phyloP scores from a whole-genome alignment of 2,888 invertebrate species.

The Prosapia bicincta region DNA sequence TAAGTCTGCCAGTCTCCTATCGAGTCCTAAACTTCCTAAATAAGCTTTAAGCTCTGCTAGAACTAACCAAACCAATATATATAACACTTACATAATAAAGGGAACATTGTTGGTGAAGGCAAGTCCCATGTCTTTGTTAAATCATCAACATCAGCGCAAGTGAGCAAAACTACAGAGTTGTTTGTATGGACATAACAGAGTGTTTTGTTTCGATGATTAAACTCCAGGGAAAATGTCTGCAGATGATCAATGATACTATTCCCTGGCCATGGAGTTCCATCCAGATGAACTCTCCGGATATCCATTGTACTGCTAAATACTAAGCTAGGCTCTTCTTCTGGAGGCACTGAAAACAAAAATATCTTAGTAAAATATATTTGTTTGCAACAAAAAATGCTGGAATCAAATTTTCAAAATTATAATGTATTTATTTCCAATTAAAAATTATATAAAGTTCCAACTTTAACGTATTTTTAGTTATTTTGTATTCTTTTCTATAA shows the following conservation, averaged over 20 bases:
- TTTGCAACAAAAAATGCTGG: too few relatives aligned
- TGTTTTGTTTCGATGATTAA: slow-evolving; percentile 63
- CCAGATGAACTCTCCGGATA: slow-evolving; percentile 58
- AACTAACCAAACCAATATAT: background rate
- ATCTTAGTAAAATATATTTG: too few relatives aligned
- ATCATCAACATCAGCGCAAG: slow-evolving; percentile 65
- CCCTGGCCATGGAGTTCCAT: slow-evolving; percentile 50
- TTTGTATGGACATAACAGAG: slow-evolving; percentile 65
- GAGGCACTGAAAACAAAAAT: slow-evolving; percentile 57
- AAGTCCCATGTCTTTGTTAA: slow-evolving; percentile 56
- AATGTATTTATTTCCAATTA: too few relatives aligned
- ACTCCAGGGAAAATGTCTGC: slow-evolving; percentile 55
- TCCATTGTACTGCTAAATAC: slow-evolving; percentile 65
- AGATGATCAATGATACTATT: slow-evolving; percentile 46
- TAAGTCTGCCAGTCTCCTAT: too few relatives aligned
- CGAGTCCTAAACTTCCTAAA: too few relatives aligned
- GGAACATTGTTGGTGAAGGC: slow-evolving; percentile 58
- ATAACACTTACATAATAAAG: slow-evolving; percentile 56
- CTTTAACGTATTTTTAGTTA: too few relatives aligned
- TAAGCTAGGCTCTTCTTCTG: slow-evolving; percentile 59
- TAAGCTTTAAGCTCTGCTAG: too few relatives aligned
- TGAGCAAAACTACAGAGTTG: slow-evolving; percentile 53
- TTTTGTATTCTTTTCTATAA: too few relatives aligned
- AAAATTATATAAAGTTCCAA: too few relatives aligned
- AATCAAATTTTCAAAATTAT: too few relatives aligned